Evolutionary conservation across 2,113 vertebrate genomes (phyloP), one percentile per base, ranked within the genome.

Genomic region (Bungarus multicinctus): DNA sequence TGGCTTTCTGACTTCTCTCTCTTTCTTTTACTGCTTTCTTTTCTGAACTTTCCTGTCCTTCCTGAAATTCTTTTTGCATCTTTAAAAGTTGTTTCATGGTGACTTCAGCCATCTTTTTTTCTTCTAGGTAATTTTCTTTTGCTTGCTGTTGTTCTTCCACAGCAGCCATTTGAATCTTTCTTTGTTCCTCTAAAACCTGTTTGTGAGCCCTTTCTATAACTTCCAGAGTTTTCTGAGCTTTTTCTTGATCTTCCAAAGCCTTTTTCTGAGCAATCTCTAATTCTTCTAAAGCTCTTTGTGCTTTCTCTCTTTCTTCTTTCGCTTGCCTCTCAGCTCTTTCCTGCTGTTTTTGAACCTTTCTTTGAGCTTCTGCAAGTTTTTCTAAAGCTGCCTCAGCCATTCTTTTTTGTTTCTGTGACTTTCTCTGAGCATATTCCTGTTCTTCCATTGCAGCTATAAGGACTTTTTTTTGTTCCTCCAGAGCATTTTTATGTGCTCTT

Each of bases 381-480:
- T 92, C 27, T 50, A 93, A 23, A 47, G 88, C 88, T 89, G 47
- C 14, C n/a, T 93, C 53, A 85, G 74, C 74, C 45, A 54, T 85
- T 12, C 55, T 74, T n/a, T 88, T 52, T 43, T 88, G 87, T n/a
- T 90, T 45, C 10, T 89, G 88, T 14, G 54, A 57, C n/a, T 93
- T 45, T 18, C 50, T 55, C 54, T 88, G 87, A 18, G 22, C 5
- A 0, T 55, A 69, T 16, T 91, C 50, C 54, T 94, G 53, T 90
- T 91, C 87, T 43, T 93, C 93, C 54, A 94, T 43, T 14, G 92
- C 43, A n/a, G 64, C n/a, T 34, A 54, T 27, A 22, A 85, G 64
- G 14, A 74, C 88, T 5, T 30, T 50, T 23, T 85, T 74, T 16
- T 93, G 92, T 89, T 93, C 92, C 12, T 85, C 88, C 22, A 93